These are phyloP conservation scores for Bufo gargarizans DNA, from an alignment of 2,113 vertebrate genomes.

Conservation along the genomic window DNA sequence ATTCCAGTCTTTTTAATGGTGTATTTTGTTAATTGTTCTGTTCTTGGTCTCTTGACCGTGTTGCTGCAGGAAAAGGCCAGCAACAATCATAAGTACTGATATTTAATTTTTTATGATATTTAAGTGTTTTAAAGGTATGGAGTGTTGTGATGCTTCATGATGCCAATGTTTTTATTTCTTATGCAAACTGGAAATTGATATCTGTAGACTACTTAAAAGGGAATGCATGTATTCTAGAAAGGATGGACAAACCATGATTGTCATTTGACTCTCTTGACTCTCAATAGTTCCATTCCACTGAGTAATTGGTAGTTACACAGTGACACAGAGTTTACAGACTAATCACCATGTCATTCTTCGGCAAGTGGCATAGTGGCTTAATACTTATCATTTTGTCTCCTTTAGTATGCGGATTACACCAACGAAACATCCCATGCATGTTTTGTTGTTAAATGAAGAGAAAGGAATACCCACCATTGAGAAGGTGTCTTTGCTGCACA, in stretches of 20 bases:
- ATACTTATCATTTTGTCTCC: constrained; percentile 11
- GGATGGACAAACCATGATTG: neutral
- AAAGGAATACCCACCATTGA: neutral
- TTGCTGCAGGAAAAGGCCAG: constrained; percentile 25
- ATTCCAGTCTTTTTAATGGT: neutral
- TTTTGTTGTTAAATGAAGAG: neutral
- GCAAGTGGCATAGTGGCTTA: constrained; percentile 12
- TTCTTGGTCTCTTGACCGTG: neutral
- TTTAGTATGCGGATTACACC: constrained; percentile 2
- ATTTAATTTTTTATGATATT: constrained; percentile 37
- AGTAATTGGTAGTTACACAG: constrained; percentile 28
- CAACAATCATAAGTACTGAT: constrained; percentile 1
- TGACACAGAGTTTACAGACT: neutral
- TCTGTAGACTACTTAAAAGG: neutral
- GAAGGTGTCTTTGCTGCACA: neutral
- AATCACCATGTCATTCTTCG: constrained; percentile 8
- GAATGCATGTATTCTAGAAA: constrained; percentile 18
- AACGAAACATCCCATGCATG: constrained; percentile 12
- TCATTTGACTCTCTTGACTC: neutral
- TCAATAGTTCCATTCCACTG: neutral
- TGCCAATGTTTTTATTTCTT: neutral
- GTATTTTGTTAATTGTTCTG: constrained; percentile 11
- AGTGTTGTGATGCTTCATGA: constrained; percentile 24
- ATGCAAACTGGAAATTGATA: constrained; percentile 34
- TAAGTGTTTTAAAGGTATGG: constrained; percentile 30